Evolutionary conservation across 2,797 vertebrate genomes (phyloP).

Genomic region (Todus mexicanus): DNA sequence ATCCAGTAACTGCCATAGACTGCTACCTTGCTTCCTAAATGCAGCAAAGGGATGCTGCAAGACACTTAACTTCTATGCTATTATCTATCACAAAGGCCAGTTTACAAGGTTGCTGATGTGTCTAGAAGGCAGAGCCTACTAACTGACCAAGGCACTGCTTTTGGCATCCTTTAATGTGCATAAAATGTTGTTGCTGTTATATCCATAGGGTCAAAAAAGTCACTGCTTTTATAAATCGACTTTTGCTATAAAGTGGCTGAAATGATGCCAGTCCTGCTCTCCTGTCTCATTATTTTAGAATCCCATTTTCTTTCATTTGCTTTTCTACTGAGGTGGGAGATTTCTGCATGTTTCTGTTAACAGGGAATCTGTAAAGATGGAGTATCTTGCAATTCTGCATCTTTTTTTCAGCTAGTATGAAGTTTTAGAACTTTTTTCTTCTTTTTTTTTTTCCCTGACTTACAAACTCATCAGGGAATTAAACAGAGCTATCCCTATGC

Average conservation of each 20-base stretch:
- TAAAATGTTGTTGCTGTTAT: constrained; percentile 26
- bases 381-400: background rate
- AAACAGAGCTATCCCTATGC: background rate
- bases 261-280: background rate
- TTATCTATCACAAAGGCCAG: background rate
- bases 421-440: background rate
- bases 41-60: background rate
- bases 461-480: background rate
- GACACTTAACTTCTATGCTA: background rate
- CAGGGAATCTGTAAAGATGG: background rate
- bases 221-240: background rate
- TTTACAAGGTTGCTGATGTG: constrained; percentile 1
- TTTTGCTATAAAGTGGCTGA: background rate
- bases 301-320: background rate
- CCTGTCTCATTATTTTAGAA: background rate
- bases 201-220: constrained; percentile 38
- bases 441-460: background rate
- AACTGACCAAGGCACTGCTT: background rate
- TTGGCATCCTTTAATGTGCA: background rate
- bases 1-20: background rate
- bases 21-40: background rate
- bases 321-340: background rate
- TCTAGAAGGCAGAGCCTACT: background rate
- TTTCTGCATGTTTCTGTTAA: background rate
- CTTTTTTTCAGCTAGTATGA: background rate